Conservation (phyloP, 2,113 vertebrate species). For the Zosterops japonicus region DNA sequence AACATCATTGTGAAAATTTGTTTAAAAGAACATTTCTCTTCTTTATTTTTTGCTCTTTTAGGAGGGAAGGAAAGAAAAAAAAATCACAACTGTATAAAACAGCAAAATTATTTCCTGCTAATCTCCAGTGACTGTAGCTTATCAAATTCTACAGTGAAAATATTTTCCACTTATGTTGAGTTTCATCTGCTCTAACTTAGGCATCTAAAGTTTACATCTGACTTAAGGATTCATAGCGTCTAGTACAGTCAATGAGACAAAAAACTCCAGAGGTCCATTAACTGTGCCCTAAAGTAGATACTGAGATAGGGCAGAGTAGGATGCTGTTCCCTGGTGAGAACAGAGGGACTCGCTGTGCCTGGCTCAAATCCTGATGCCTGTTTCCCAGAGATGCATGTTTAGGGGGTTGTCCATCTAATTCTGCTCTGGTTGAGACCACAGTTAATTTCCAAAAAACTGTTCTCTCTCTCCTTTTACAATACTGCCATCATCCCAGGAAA, state of each 20-base stretch:
- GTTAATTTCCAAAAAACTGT: background rate
- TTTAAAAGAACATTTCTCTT: background rate
- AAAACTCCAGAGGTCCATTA: background rate
- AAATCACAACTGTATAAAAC: background rate
- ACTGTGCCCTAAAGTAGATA: background rate
- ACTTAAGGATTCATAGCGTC: background rate
- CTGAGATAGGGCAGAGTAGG: background rate
- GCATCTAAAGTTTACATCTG: background rate
- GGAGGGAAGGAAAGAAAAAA: background rate
- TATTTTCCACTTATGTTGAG: background rate
- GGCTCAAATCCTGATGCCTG: background rate
- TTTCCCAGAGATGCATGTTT: background rate
- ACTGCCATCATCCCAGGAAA: background rate
- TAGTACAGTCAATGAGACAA: background rate
- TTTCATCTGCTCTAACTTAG: background rate
- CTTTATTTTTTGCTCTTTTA: background rate
- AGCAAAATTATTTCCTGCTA: background rate
- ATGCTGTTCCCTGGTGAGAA: background rate
- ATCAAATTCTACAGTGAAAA: background rate
- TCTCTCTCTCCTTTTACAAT: background rate
- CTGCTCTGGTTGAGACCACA: background rate
- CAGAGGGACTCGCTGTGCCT: background rate
- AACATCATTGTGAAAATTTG: background rate
- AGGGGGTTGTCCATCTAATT: background rate
- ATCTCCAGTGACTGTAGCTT: background rate